Base-by-base conservation (phyloP, 2,797 vertebrate genomes). In the Ctenopoma multispine region DNA sequence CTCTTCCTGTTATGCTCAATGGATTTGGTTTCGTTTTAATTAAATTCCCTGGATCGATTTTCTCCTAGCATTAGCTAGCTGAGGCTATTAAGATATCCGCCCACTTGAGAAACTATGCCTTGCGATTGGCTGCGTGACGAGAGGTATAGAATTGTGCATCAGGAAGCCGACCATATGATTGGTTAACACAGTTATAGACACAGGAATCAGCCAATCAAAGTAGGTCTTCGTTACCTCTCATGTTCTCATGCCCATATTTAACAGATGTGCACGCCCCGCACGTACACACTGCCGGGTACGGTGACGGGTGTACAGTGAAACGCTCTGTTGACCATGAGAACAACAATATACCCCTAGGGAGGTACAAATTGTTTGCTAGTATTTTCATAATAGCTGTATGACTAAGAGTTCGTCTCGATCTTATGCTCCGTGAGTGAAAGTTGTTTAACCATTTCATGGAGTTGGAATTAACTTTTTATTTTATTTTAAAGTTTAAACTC, bases 51-150 rank as follows among this genome's bases (percentile, higher is more conserved):
- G 60, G 78, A 87, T 90, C 87, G 90, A 84, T 90, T 92, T 90
- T 88, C 83, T 76, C 89, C 65, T 87, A 83, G 89, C 82, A 71
- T 87, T 88, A 90, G 89, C 89, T 58, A 69, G 69, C 75, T 34
- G 46, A 61, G 34, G 59, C 60, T 75, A 67, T 41, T 51, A 3
- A 31, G 60, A 61, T 79, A 79, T 57, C 87, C 90, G 84, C 92
- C 92, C 80, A 82, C 79, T 36, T 47, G 15, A 36, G n/a, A 60
- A 83, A 54, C 4, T 0, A 4, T 27, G 44, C 5, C 0, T 18
- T 15, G 0, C 4, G 46, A 92, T 92, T 93, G 90, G 93, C 21
- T 61, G 13, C 29, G 4, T 7, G 9, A 18, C 8, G 51, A 20
- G 1, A 9, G 5, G 31, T 57, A 46, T 11, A 0, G 1, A 0